These are phyloP conservation scores for Protonibea diacanthus DNA, from an alignment of 2,797 vertebrate species.

Conservation along the genomic window DNA sequence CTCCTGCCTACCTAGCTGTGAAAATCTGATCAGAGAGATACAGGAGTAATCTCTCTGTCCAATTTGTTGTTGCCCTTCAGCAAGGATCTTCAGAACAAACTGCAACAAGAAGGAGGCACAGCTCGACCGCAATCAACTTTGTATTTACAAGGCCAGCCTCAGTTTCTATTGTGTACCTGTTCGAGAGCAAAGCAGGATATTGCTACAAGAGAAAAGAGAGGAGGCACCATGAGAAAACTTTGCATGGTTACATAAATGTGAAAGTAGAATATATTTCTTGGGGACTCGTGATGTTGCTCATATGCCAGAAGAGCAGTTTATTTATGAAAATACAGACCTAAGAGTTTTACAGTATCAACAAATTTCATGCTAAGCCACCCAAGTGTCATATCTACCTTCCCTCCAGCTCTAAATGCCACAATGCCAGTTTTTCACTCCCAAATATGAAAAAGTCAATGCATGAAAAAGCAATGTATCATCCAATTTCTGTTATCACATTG, in stretches of 20 bases:
- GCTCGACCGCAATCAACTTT: slow-evolving; percentile 9
- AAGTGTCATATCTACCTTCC: neutral
- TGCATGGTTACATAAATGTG: neutral
- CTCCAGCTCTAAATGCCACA: slow-evolving; percentile 23
- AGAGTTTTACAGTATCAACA: neutral
- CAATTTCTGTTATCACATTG: slow-evolving; percentile 35
- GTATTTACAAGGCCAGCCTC: slow-evolving; percentile 12
- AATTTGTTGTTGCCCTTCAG: slow-evolving; percentile 11
- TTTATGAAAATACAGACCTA: neutral
- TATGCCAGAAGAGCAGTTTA: neutral
- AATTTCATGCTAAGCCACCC: neutral
- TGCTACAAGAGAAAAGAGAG: neutral
- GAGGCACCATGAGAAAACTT: neutral
- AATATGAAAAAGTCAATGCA: slow-evolving; percentile 20
- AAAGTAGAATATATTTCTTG: neutral
- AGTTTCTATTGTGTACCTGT: neutral
- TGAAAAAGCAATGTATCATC: slow-evolving; percentile 27
- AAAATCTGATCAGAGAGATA: neutral
- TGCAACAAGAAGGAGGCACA: neutral
- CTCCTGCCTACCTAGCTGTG: neutral
- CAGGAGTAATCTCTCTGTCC: neutral
- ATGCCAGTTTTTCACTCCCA: slow-evolving; percentile 9
- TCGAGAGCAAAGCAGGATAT: neutral
- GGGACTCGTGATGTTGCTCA: neutral
- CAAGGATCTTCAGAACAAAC: slow-evolving; percentile 1